Conservation (phyloP, 2,113 vertebrate genomes). For the Phrynosoma platyrhinos region DNA sequence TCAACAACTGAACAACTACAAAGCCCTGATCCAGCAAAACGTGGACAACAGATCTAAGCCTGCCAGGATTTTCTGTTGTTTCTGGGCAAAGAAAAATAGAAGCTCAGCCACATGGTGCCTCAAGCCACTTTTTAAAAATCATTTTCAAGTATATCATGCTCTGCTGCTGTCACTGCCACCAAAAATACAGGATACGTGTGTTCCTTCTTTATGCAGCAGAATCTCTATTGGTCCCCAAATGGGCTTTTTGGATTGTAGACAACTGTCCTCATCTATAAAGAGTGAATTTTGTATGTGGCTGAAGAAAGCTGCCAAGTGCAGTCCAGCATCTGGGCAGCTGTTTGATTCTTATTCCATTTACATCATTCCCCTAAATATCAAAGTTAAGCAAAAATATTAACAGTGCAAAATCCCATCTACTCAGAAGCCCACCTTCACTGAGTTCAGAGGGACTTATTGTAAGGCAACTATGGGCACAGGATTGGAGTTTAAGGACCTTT, state of each 20-base stretch:
- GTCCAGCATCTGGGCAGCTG: too few species aligned
- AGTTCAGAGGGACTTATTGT: neutral
- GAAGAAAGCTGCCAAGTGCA: neutral
- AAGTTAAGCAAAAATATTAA: neutral
- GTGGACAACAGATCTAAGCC: too few species aligned
- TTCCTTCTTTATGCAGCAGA: neutral
- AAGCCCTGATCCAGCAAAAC: too few species aligned
- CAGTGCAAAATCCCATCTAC: neutral
- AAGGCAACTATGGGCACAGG: neutral
- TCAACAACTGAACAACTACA: neutral
- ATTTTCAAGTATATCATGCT: neutral
- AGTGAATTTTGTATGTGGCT: neutral
- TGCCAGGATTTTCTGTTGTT: neutral
- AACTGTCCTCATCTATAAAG: neutral
- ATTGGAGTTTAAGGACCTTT: neutral
- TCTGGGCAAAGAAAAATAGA: too few species aligned
- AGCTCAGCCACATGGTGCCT: neutral
- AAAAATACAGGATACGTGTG: neutral
- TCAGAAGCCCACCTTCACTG: neutral
- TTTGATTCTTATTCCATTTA: too few species aligned
- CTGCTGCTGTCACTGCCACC: neutral
- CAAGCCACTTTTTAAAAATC: neutral
- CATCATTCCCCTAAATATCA: neutral
- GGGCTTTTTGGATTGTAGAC: neutral
- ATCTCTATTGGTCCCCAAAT: neutral